Base-by-base conservation (phyloP, 1,140 invertebrate species). In the Contarinia nasturtii region DNA sequence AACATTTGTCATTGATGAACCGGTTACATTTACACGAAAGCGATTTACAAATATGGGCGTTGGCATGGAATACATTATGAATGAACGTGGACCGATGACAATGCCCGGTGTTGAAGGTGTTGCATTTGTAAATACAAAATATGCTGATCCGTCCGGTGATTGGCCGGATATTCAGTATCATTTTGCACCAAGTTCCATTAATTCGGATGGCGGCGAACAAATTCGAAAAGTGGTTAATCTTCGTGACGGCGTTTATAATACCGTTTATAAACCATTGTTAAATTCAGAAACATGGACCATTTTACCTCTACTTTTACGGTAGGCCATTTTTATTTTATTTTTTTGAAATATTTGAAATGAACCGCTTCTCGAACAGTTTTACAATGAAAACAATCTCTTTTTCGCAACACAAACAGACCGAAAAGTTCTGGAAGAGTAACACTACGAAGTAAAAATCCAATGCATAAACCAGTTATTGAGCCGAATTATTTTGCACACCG, bases 81-180 rank as follows among this genome's bases (percentile, higher is more conserved):
- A 79, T 43, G 82, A 86, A 50, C 69, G 74, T 51, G 86, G 80
- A 20, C 86, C 86, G 0, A 73, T 90, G 73, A 87, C 86, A 0
- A 70, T 79, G 2, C 78, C 81, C 14, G 86, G 85, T 0, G 75
- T 88, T 0, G 86, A 91, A 63, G 85, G 81, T 1, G 65, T 79
- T 0, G 86, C 83, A 0, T 90, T 88, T 50, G 73, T 90, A 1
- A 89, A 89, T 51, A 80, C 82, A 0, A 83, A 81, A 56, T 88
- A 84, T 55, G 82, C 82, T 0, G 78, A 86, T 42, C 60, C 68
- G 7, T 72, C 71, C 0, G 75, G 74, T 0, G 73, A 79, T 33
- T 89, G 80, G 75, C 86, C 86, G 0, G 86, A 91, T 52, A 73
- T 90, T 21, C 86, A 91, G 55, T 88, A 88, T 52, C 85, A 88